Base-by-base conservation (phyloP, 1,140 invertebrate genomes). In the Sarcophaga bullata region DNA sequence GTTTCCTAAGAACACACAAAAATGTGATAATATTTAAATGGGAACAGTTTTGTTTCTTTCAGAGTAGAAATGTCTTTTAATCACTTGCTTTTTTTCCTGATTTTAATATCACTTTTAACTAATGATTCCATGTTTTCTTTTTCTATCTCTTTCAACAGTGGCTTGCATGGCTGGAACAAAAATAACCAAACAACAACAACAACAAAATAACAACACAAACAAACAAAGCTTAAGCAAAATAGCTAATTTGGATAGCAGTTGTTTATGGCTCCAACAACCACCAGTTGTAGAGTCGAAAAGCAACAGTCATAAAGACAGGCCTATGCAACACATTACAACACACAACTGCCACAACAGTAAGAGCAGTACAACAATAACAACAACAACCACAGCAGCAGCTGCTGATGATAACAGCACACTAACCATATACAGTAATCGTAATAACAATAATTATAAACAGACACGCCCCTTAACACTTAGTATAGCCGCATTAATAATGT, bases 111-210 rank as follows among this genome's bases (percentile, higher is more conserved):
- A n/a, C 13, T 78, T 78, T 13, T 17, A 68, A 68, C 17, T 19
- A n/a, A 68, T 68, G 17, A 4, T 9, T n/a, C 6, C 2, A 17
- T 68, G 17, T 25, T 19, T n/a, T 9, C 6, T 19, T 68, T 68
- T 19, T 5, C 37, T 0, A 19, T 78, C 52, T 19, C 19, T 78
- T 78, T 50, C 48, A 37, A 37, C 4, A 78, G 75, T 78, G 75
- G 75, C 25, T 78, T 78, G 75, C 75, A 78, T 78, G 75, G 75
- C 75, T 19, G 75, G 75, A 78, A 17, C 49, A 50, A n/a, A 0
- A 68, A 68, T 68, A 9, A 9, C 9, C 6, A 68, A 68, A 19
- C 17, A 68, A 19, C 62, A 19, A 19, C n/a, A 68, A 19, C n/a
- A 68, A 58, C 11, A 58, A n/a, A n/a, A 58, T 13, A 58, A n/a